phyloP scores from a whole-genome alignment of 2,797 vertebrate genomes.

The Kryptolebias ocellatus region DNA sequence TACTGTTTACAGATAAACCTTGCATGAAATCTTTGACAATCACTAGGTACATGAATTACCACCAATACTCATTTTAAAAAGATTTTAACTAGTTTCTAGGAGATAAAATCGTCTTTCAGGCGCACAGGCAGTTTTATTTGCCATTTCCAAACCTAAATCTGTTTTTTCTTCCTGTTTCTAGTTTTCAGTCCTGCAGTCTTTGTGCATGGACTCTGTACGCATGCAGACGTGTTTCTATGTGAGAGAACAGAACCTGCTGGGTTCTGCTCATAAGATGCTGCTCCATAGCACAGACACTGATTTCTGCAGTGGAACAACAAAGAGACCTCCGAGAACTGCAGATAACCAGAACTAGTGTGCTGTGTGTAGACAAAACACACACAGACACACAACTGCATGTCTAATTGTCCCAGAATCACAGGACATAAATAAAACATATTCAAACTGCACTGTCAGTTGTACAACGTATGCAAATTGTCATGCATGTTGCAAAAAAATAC shows the following conservation, averaged over 20 bases:
- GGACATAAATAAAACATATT: background rate
- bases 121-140: too few species aligned
- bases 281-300: background rate
- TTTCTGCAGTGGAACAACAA: background rate
- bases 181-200: too few species aligned
- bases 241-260: background rate
- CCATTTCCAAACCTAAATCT: too few species aligned
- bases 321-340: background rate
- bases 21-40: background rate
- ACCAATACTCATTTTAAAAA: too few species aligned
- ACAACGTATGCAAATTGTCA: background rate
- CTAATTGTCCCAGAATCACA: background rate
- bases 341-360: background rate
- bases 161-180: too few species aligned
- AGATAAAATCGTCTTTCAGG: too few species aligned
- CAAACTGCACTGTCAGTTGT: background rate
- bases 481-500: background rate
- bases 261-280: background rate
- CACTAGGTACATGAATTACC: too few species aligned
- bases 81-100: too few species aligned
- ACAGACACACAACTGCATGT: background rate
- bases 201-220: background rate
- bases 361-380: background rate
- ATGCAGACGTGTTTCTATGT: background rate
- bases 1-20: background rate